Conservation (phyloP, 1,140 invertebrate genomes). For the Arctopsyche grandis region DNA sequence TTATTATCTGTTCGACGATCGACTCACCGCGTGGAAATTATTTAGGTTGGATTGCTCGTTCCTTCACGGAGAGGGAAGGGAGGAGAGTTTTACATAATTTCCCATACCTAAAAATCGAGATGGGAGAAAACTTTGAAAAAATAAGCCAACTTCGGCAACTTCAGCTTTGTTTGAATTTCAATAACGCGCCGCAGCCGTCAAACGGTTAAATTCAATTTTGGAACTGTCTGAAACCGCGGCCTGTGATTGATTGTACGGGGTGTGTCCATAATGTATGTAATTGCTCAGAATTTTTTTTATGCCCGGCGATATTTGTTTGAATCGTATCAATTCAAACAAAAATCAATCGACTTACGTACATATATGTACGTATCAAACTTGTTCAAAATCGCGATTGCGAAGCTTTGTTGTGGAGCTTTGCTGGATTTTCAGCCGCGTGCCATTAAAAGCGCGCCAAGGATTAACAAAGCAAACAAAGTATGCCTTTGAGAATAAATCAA, state of each 20-base stretch:
- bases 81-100: background rate
- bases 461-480: background rate
- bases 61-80: background rate
- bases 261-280: conserved; percentile 2
- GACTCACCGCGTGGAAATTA: background rate
- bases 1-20: background rate
- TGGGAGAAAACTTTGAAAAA: background rate
- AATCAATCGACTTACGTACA: too few relatives aligned
- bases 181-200: background rate
- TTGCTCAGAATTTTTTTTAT: too few relatives aligned
- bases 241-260: conserved; percentile 11
- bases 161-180: background rate
- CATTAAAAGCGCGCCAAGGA: background rate
- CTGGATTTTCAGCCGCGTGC: background rate
- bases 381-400: too few relatives aligned
- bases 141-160: too few relatives aligned
- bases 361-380: too few relatives aligned
- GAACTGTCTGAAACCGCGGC: background rate
- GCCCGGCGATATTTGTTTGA: too few relatives aligned
- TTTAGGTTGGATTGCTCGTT: background rate
- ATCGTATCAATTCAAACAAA: too few relatives aligned
- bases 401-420: background rate
- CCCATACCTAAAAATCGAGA: background rate
- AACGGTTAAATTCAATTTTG: conserved; percentile 18
- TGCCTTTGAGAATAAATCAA: conserved; percentile 8